A percentile compares a stretch with the other conserved stretches of the same genome.
Evolutionary conservation across 1,140 invertebrate species (phyloP).

Genomic region (Arctopsyche grandis): DNA sequence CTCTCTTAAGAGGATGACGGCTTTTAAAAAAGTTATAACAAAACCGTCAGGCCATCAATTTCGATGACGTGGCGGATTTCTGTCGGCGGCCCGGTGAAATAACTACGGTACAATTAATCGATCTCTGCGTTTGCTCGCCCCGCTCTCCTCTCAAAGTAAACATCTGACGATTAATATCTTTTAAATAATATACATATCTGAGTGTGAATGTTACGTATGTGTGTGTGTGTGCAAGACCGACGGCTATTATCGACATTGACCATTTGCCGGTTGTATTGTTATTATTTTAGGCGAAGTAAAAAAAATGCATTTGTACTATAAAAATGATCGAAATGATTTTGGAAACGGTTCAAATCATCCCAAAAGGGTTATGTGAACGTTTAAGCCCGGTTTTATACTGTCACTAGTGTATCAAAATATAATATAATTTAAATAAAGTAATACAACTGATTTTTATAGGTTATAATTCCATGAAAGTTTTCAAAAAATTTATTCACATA

Average conservation of each 20-base stretch:
- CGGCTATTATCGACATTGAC: constrained; percentile 43
- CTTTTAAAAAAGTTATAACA: constrained; percentile 55
- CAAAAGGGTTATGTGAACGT: no score
- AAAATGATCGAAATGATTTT: no score
- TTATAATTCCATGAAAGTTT: no score
- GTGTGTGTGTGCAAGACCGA: background rate
- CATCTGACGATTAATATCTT: constrained; percentile 54
- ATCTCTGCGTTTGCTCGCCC: constrained; percentile 33
- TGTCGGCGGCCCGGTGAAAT: constrained; percentile 44
- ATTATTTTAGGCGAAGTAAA: no score
- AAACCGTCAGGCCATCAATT: constrained; percentile 54
- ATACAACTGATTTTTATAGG: no score
- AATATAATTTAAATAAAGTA: no score
- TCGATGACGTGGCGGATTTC: constrained; percentile 52
- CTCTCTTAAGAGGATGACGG: constrained; percentile 53
- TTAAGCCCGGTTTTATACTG: no score
- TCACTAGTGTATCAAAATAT: no score
- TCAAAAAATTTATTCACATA: no score
- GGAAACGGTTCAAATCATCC: no score
- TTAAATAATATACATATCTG: constrained; percentile 47
- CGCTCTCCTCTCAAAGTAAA: constrained; percentile 48
- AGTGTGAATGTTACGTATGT: background rate
- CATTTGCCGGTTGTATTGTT: background rate
- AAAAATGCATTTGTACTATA: no score
- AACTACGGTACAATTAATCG: constrained; percentile 53